phyloP scores from a whole-genome alignment of 2,113 vertebrate genomes.

The Anhinga anhinga region DNA sequence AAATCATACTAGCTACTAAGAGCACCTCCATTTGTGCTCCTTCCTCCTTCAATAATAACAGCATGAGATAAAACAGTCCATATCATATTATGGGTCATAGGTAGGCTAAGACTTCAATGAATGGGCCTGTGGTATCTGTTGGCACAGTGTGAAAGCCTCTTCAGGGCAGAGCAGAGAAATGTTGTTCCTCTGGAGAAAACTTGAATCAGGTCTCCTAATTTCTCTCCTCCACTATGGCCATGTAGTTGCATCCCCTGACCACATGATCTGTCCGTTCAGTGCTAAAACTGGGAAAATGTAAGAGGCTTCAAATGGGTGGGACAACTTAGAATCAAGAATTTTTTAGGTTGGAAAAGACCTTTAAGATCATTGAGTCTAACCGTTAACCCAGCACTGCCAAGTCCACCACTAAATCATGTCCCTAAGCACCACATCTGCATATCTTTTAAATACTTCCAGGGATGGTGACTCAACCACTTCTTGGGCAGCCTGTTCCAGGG shows the following conservation, averaged over 20 bases:
- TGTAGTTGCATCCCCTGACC: background rate
- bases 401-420: no score
- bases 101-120: background rate
- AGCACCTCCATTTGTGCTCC: background rate
- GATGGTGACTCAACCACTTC: no score
- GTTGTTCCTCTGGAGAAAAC: background rate
- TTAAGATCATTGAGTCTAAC: no score
- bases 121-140: background rate
- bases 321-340: background rate
- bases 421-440: no score
- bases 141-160: background rate
- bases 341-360: no score
- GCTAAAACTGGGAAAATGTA: background rate
- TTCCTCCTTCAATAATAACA: background rate
- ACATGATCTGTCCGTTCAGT: background rate
- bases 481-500: no score
- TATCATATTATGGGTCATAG: no score
- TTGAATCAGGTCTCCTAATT: background rate
- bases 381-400: no score
- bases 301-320: background rate
- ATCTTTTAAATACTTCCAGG: no score
- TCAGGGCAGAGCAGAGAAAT: background rate
- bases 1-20: background rate
- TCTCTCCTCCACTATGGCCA: background rate
- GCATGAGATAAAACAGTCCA: background rate